Evolutionary conservation across 2,797 vertebrate genomes (phyloP).

Genomic region (Coendou prehensilis): DNA sequence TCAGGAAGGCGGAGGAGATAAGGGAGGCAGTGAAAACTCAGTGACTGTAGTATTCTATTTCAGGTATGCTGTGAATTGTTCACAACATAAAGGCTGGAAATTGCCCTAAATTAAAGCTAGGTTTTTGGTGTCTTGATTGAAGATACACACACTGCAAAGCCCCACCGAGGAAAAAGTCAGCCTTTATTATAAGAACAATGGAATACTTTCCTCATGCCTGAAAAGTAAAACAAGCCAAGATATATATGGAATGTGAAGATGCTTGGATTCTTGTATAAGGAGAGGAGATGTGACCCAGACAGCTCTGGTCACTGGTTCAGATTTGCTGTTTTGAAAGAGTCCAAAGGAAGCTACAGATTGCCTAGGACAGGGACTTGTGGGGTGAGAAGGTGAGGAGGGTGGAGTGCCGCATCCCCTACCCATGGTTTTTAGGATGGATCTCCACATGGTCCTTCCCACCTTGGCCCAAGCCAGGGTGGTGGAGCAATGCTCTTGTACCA

Average conservation of each 20-base stretch:
- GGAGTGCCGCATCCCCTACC: too few species aligned
- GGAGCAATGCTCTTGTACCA: background rate
- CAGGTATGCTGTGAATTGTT: slow-evolving; percentile 51
- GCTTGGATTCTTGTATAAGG: background rate
- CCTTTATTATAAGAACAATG: slow-evolving; percentile 70
- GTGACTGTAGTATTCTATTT: slow-evolving; percentile 8
- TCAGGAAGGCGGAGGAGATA: background rate
- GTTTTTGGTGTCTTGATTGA: slow-evolving; percentile 29
- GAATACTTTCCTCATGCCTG: slow-evolving; percentile 43
- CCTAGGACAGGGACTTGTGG: background rate
- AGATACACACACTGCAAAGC: slow-evolving; percentile 36
- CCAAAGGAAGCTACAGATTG: background rate
- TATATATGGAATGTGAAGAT: slow-evolving; percentile 8
- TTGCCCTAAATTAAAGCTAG: slow-evolving; percentile 40
- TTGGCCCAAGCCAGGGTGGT: background rate
- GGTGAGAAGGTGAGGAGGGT: background rate
- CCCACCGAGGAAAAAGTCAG: slow-evolving; percentile 1
- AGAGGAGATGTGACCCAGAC: background rate
- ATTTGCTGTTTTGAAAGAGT: slow-evolving; percentile 22
- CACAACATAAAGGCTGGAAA: slow-evolving; percentile 56
- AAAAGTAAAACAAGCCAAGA: slow-evolving; percentile 58
- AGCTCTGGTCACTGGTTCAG: background rate
- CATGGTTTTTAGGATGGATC: background rate
- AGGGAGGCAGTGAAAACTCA: background rate
- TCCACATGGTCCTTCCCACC: background rate